Evolutionary conservation across 1,140 invertebrate genomes (phyloP).

Genomic region (Ceratina japonica): DNA sequence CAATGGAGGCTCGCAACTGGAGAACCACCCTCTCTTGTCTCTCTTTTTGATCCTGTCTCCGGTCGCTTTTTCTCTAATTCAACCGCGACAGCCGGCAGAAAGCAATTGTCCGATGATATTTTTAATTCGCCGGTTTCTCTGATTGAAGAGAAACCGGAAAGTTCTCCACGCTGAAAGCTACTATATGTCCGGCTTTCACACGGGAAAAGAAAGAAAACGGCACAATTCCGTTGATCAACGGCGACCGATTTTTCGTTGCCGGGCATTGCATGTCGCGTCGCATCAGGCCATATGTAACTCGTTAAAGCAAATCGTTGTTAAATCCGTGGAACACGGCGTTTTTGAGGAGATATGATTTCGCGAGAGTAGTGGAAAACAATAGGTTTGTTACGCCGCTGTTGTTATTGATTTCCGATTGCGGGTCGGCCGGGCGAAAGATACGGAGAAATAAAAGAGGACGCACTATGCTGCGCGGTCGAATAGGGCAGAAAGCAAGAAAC

Average conservation of each 20-base stretch:
- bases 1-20: neutral
- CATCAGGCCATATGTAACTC: neutral
- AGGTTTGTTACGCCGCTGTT: conserved; percentile 65
- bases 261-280: conserved; percentile 24
- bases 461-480: too few relatives aligned
- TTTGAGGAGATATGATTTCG: conserved; percentile 33
- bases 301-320: conserved; percentile 9
- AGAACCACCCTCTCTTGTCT: neutral
- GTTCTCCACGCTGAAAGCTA: neutral
- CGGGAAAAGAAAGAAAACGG: conserved; percentile 16
- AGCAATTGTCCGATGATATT: neutral
- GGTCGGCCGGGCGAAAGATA: conserved; percentile 46
- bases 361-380: conserved; percentile 59
- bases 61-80: conserved; percentile 14
- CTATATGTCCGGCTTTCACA: neutral
- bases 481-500: neutral
- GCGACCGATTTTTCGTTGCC: conserved; percentile 6
- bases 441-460: conserved; percentile 28
- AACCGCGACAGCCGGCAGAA: too few relatives aligned
- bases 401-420: conserved; percentile 68
- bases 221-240: conserved; percentile 38
- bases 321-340: conserved; percentile 28
- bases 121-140: neutral
- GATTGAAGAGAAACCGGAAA: neutral
- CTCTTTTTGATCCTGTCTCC: neutral